A percentile compares a stretch with the other conserved stretches of the same genome.
Conservation (phyloP, 2,888 invertebrate species). For the Choreutis nemorana region DNA sequence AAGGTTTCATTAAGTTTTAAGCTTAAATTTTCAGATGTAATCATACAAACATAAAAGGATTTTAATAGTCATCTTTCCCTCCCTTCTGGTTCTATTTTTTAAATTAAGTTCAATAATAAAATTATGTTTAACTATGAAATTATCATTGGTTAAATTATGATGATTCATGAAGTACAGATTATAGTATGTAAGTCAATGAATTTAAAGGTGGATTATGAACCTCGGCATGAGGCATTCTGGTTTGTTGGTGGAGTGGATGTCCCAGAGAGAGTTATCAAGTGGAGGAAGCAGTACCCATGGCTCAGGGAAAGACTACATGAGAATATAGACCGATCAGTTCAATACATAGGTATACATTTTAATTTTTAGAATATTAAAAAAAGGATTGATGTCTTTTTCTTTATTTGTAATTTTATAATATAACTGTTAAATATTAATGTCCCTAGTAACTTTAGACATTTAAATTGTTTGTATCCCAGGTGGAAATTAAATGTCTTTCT, state of each 20-base stretch:
- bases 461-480: too few species aligned
- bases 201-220: constrained; percentile 76
- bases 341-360: constrained; percentile 67
- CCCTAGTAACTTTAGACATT: too few species aligned
- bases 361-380: background rate
- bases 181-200: too few species aligned
- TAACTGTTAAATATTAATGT: background rate
- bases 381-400: background rate
- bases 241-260: constrained; percentile 76
- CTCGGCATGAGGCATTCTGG: constrained; percentile 89
- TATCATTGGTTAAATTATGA: too few species aligned
- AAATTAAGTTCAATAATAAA: constrained; percentile 4
- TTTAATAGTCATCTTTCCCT: too few species aligned
- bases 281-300: constrained; percentile 39
- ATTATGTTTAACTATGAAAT: constrained; percentile 3
- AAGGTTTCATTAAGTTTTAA: too few species aligned
- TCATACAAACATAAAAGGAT: background rate
- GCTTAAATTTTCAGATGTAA: background rate
- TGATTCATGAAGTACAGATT: too few species aligned
- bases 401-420: background rate
- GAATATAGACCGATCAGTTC: constrained; percentile 71
- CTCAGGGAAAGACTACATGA: constrained; percentile 53
- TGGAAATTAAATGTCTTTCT: too few species aligned
- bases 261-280: constrained; percentile 41
- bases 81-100: constrained; percentile 3